Conservation (phyloP, 2,888 invertebrate genomes). For the Timandra comae region DNA sequence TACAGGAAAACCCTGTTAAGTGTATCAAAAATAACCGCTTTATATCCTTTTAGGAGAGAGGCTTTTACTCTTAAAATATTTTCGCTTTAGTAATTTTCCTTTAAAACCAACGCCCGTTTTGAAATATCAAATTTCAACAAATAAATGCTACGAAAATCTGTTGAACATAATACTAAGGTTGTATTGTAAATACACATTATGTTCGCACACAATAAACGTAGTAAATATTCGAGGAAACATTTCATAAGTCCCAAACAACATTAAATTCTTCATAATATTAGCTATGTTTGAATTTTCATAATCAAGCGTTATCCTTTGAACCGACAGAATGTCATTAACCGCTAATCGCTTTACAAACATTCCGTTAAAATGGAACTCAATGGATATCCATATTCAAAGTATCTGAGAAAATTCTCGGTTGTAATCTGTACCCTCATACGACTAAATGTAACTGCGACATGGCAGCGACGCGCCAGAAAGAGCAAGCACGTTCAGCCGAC, state of each 20-base stretch:
- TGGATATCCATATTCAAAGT: slow-evolving; percentile 35
- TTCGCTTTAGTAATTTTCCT: too few species aligned
- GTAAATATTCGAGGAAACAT: slow-evolving; percentile 20
- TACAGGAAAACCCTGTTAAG: too few species aligned
- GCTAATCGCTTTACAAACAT: slow-evolving; percentile 60
- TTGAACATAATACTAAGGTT: too few species aligned
- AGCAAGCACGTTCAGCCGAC: too few species aligned
- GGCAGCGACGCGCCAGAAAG: slow-evolving; percentile 46
- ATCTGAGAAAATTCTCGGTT: slow-evolving; percentile 49
- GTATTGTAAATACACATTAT: too few species aligned
- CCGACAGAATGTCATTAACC: slow-evolving; percentile 50
- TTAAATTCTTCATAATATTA: slow-evolving; percentile 39
- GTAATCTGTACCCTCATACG: slow-evolving; percentile 58
- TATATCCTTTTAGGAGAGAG: too few species aligned
- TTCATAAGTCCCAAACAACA: slow-evolving; percentile 31
- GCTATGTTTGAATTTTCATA: slow-evolving; percentile 45
- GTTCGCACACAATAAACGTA: too few species aligned
- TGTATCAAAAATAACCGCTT: too few species aligned
- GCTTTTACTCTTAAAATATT: too few species aligned
- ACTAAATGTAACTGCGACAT: slow-evolving; percentile 61
- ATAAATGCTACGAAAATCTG: too few species aligned
- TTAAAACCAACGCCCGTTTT: too few species aligned
- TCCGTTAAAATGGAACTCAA: slow-evolving; percentile 38
- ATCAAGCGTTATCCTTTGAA: slow-evolving; percentile 55
- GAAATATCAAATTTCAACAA: too few species aligned